These are phyloP conservation scores for Caranx ignobilis DNA, from an alignment of 2,113 vertebrate species.

Conservation along the genomic window DNA sequence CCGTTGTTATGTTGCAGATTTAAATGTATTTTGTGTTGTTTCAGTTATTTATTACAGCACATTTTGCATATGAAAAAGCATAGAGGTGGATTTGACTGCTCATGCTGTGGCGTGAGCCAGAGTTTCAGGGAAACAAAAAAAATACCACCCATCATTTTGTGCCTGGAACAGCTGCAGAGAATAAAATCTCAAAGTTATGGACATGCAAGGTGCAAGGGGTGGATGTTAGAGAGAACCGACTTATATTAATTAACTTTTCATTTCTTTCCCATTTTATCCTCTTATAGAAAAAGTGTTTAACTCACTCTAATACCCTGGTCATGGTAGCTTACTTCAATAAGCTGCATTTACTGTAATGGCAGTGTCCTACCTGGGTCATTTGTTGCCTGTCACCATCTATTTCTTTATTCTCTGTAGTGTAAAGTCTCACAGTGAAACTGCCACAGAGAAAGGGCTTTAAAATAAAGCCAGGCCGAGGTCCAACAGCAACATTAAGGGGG, in stretches of 20 bases:
- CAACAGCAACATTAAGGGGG: background rate
- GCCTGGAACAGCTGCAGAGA: background rate
- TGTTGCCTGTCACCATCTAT: background rate
- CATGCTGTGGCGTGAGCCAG: background rate
- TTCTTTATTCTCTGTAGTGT: background rate
- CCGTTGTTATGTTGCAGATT: background rate
- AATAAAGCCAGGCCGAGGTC: background rate
- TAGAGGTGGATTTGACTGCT: background rate
- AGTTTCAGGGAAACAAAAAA: background rate
- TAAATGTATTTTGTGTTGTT: background rate
- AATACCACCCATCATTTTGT: background rate
- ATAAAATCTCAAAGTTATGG: background rate
- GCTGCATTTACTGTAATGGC: background rate
- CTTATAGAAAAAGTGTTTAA: constrained; percentile 8
- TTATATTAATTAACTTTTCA: too few species aligned
- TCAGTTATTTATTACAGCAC: too few species aligned
- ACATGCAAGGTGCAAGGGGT: background rate
- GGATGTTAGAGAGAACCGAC: too few species aligned
- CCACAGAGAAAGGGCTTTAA: background rate
- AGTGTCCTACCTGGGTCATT: background rate
- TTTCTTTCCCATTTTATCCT: background rate
- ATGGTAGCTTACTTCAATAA: background rate
- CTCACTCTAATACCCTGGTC: background rate
- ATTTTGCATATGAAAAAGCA: background rate
- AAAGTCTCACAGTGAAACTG: background rate